Evolutionary conservation across 1,140 invertebrate species (phyloP), one percentile per base, ranked within the genome.

Genomic region (Bombus waltoni): DNA sequence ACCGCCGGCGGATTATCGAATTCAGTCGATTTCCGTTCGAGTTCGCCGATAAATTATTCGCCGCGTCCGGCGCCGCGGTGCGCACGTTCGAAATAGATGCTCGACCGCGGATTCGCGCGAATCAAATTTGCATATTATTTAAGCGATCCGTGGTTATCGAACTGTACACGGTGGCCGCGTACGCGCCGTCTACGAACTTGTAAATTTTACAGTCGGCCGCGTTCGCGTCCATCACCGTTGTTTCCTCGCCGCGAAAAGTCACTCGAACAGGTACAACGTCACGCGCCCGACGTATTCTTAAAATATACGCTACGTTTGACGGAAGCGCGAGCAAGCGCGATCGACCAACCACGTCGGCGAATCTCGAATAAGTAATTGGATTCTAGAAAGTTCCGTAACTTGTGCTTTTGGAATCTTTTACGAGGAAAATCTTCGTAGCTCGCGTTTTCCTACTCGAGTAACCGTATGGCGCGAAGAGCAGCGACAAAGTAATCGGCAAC

Each of bases 61-160:
- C 70, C 70, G 35, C 22, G 10, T 40, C 35, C 68, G 68, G 32
- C 35, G 35, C 47, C 47, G 2, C 18, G 47, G 2, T n/a, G 40
- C 80, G 28, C 32, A 53, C 18, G 28, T 32, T 70, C 59, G 78
- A 80, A 80, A 80, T 80, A 57, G 78, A 53, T 4, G 70, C n/a
- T 35, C n/a, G n/a, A 70, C 59, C 44, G 77, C 18, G 66, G 62
- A 80, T 71, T 57, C 66, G 78, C 25, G 78, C 13, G 28, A 40
- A 71, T 81, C 66, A 57, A 81, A 81, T 81, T 71, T 81, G 66
- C 66, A 57, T 71, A 53, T 81, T 81, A 70, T 81, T 81, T 81
- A 81, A 81, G 15, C 66, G 22, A 40, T 25, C 35, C 28, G 22
- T 25, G 65, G 66, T 57, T 71, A n/a, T 40, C 8, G 66, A 81